Base-by-base conservation (phyloP, 2,888 invertebrate genomes). In the Rapana venosa region DNA sequence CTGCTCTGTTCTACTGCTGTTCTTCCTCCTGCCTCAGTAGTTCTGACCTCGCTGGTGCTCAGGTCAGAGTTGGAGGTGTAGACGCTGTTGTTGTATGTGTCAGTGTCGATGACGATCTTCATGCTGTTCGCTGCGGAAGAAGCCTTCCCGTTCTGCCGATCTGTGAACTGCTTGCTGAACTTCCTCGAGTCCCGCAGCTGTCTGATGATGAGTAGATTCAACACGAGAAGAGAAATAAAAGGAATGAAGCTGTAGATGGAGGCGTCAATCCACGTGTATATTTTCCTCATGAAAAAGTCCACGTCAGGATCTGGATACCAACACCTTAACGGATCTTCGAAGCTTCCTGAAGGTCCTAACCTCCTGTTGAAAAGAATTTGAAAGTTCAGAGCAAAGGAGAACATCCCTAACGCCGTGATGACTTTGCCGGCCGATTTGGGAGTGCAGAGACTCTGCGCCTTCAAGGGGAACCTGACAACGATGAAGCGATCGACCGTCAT, bases 401-500 rank as follows among this genome's bases (percentile, higher is more conserved):
- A 70, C 6, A 89, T 15, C 0, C 81, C 81, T 22, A 90, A 20
- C 11, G 56, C 90, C 32, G 81, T 47, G 17, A 89, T 89, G 22
- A 58, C 47, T 36, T 79, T 88, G n/a, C 86, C 35, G 17, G 87
- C 36, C 30, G 77, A 85, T 32, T 77, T 88, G n/a, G 58, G 36
- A 1, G 90, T 79, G 15, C 70, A 79, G 87, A 70, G 26, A 20
- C 81, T 83, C 8, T 77, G 47, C 22, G 88, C 84, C n/a, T 83
- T 70, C 11, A 90, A 56, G 4, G 91, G 91, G 32, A 87, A 91
- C 20, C 47, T 87, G 22, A 91, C 88, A 2, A 79, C 88, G 22
- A 91, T 22, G 79, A 84, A 70, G 26, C 91, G 91, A 32, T 92
- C 92, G 15, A 90, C 79, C 13, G 92, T 92, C 90, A 92, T 90